Conservation (phyloP, 2,888 invertebrate species). For the Amphipyra berbera region DNA sequence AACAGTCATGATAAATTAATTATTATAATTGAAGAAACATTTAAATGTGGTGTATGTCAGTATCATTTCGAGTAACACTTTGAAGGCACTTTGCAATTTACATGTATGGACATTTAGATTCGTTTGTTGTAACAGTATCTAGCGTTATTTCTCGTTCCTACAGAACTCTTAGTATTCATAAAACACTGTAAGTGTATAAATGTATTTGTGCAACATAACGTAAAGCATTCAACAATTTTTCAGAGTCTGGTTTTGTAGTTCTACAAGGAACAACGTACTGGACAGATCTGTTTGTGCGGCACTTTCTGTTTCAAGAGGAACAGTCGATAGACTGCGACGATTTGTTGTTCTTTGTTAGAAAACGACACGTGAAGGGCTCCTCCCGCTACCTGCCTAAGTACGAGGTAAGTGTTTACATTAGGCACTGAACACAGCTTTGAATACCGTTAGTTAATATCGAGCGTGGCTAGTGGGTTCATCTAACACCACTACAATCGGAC, state of each 20-base stretch:
- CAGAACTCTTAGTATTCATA: constrained; percentile 6
- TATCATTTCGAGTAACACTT: constrained; percentile 36
- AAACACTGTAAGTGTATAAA: background rate
- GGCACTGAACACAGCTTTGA: background rate
- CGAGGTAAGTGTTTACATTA: constrained; percentile 90
- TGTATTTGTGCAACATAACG: constrained; percentile 22
- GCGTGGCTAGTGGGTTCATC: background rate
- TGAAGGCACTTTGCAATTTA: constrained; percentile 69
- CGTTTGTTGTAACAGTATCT: constrained; percentile 1
- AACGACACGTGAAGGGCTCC: constrained; percentile 96
- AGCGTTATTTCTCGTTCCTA: background rate
- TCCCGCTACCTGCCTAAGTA: constrained; percentile 97
- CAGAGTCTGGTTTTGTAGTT: constrained; percentile 97
- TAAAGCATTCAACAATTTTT: constrained; percentile 27
- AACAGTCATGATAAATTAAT: constrained; percentile 5
- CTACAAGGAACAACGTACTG: constrained; percentile 98
- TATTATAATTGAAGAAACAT: constrained; percentile 12
- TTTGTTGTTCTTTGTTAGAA: constrained; percentile 98
- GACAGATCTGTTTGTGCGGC: constrained; percentile 98
- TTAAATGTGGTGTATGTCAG: constrained; percentile 15
- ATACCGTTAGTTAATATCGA: no score
- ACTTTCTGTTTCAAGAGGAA: constrained; percentile 97
- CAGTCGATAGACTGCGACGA: constrained; percentile 97
- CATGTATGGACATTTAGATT: constrained; percentile 20
- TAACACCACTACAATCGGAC: background rate